Evolutionary conservation across 1,140 invertebrate genomes (phyloP).

Genomic region (Nymphalis io): DNA sequence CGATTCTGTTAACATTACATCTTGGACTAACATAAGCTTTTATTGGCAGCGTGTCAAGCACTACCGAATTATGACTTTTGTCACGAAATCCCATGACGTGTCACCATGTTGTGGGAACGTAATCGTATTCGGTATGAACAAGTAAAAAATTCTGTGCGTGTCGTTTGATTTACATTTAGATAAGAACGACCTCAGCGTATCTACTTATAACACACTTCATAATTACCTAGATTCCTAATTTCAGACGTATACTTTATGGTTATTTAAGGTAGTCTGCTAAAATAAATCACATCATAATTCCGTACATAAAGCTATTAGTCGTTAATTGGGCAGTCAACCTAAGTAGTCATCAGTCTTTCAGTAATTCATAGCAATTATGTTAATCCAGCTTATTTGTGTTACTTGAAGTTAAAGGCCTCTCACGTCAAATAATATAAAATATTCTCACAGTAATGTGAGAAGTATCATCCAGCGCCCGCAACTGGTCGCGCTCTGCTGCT

Average conservation of each 20-base stretch:
- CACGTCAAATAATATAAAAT: slow-evolving; percentile 58
- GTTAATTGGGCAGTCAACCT: slow-evolving; percentile 18
- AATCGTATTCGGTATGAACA: slow-evolving; percentile 26
- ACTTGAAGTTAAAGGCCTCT: slow-evolving; percentile 41
- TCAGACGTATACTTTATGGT: slow-evolving; percentile 9
- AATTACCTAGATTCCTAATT: slow-evolving; percentile 25
- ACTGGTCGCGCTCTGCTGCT: slow-evolving; percentile 41
- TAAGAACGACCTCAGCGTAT: slow-evolving; percentile 27
- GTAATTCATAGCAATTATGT: slow-evolving; percentile 26
- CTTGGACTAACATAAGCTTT: slow-evolving; percentile 9
- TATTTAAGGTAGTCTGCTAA: not conserved
- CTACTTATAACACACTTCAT: slow-evolving; percentile 13
- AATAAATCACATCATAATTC: slow-evolving; percentile 13
- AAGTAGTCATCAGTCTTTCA: slow-evolving; percentile 15
- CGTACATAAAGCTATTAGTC: slow-evolving; percentile 10
- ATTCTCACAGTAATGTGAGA: slow-evolving; percentile 72
- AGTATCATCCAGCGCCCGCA: slow-evolving; percentile 45
- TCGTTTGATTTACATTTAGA: slow-evolving; percentile 46
- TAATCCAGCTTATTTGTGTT: slow-evolving; percentile 24
- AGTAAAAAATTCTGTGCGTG: slow-evolving; percentile 39
- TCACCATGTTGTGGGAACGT: slow-evolving; percentile 42
- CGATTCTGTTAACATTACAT: not conserved
- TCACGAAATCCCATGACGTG: slow-evolving; percentile 47
- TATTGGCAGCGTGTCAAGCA: slow-evolving; percentile 30
- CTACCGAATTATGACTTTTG: slow-evolving; percentile 42